Evolutionary conservation across 1,140 invertebrate genomes (phyloP), one percentile per base, ranked within the genome.

Genomic region (Pseudachorutes palmiensis): DNA sequence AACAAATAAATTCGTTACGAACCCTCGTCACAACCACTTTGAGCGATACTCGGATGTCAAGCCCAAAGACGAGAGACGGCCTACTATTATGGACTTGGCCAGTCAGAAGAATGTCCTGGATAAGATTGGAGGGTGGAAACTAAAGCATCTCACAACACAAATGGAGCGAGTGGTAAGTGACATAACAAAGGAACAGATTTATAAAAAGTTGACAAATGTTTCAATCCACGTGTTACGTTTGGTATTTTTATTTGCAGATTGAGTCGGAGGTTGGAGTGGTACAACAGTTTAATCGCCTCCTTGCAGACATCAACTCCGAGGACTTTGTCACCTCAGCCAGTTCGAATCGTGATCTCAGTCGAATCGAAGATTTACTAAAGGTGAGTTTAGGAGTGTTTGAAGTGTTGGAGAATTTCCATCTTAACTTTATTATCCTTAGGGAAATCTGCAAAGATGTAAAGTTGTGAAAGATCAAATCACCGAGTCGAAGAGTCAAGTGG

Each of bases 61-160:
- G 76, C 86, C 89, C 0, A 89, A 89, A 74, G 89, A 93, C 70
- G 91, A 94, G 76, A 83, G 88, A 68, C 81, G 86, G 70, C 86
- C 88, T 3, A 88, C 89, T 3, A 86, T 94, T 1, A 88, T 88
- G 75, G 93, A 97, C 80, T 80, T 97, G 70, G 90, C 92, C 1
- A 90, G 89, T 79, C 92, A 96, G 76, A 88, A 88, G 73, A 85
- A 91, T 75, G 88, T 94, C 29, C 78, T 90, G 67, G 87, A 92
- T 72, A 93, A 90, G 80, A 83, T 92, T n/a, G 90, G 91, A 76
- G 94, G 93, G 14, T 98, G 94, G 94, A 97, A 97, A 81, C 83
- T 97, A 31, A 87, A 92, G 81, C 91, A 96, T 80, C 82, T 97
- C 60, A 89, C 86, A 19, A 86, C 91, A 30, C 92, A 96, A 82